These are phyloP conservation scores for Sinopyrophorus schimmeli DNA, from an alignment of 2,888 invertebrate species.

Conservation along the genomic window DNA sequence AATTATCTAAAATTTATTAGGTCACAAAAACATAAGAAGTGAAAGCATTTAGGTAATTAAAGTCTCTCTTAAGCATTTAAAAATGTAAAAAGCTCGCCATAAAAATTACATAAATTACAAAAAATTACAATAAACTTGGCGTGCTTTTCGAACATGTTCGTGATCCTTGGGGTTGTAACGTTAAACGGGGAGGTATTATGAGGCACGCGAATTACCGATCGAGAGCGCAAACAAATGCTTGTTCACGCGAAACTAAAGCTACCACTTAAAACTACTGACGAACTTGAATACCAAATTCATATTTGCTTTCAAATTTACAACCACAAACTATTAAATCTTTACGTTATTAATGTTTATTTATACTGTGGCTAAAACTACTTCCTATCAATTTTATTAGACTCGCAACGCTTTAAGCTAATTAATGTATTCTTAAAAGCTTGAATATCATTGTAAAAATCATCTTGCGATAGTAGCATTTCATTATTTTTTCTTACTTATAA, in stretches of 20 bases:
- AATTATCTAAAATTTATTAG: constrained; percentile 14
- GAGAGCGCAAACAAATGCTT: constrained; percentile 57
- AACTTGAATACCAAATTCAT: constrained; percentile 49
- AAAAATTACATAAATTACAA: constrained; percentile 33
- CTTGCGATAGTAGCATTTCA: too few species aligned
- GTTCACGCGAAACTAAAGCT: constrained; percentile 56
- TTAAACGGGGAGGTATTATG: constrained; percentile 55
- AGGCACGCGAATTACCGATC: constrained; percentile 57
- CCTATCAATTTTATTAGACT: too few species aligned
- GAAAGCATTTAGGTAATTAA: constrained; percentile 21
- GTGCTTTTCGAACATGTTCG: constrained; percentile 52
- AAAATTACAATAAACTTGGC: constrained; percentile 46
- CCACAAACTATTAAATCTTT: too few species aligned
- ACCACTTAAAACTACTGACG: constrained; percentile 54
- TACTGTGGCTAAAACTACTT: too few species aligned
- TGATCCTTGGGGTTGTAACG: constrained; percentile 53
- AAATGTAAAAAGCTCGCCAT: constrained; percentile 23
- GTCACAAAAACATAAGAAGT: constrained; percentile 10
- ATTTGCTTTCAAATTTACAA: constrained; percentile 41
- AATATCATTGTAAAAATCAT: too few species aligned
- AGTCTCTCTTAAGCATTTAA: constrained; percentile 13
- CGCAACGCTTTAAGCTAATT: too few species aligned
- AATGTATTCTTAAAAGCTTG: too few species aligned
- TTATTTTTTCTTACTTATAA: too few species aligned
- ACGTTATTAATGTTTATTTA: too few species aligned